Conservation (phyloP, 1,140 invertebrate species). For the Paraescarpia echinospica region DNA sequence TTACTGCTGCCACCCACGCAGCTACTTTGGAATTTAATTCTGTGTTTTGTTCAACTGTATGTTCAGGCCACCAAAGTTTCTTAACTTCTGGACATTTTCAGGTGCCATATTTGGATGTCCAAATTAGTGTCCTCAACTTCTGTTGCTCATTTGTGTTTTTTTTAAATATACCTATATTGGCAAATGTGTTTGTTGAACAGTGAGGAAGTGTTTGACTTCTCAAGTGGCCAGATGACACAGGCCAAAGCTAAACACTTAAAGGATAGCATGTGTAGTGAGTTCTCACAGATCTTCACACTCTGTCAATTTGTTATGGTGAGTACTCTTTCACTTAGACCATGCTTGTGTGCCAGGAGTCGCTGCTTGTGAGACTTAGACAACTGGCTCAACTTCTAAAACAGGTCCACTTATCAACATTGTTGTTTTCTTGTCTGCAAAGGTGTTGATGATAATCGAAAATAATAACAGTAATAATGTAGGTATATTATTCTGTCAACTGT, state of each 20-base stretch:
- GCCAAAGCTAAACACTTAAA: slow-evolving; percentile 99
- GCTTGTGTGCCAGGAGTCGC: too few species aligned
- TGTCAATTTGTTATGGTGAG: slow-evolving; percentile 92
- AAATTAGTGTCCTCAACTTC: neutral
- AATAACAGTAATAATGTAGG: slow-evolving; percentile 16
- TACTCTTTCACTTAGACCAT: too few species aligned
- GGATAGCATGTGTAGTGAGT: slow-evolving; percentile 99
- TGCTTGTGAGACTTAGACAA: neutral
- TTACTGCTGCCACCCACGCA: neutral
- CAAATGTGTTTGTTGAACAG: slow-evolving; percentile 55
- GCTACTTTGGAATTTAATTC: neutral
- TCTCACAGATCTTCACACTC: slow-evolving; percentile 95
- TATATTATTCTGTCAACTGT: slow-evolving; percentile 26
- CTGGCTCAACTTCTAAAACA: neutral
- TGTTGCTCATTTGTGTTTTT: neutral
- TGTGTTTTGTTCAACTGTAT: neutral
- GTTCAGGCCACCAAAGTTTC: neutral
- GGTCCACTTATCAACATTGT: too few species aligned
- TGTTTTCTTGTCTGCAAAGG: neutral
- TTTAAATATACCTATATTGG: neutral
- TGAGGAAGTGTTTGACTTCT: slow-evolving; percentile 99
- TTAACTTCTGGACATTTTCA: neutral
- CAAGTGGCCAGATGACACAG: slow-evolving; percentile 95
- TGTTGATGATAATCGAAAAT: slow-evolving; percentile 1
- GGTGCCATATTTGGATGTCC: neutral